Conservation (phyloP, 2,888 invertebrate species). For the Argyresthia albistria region DNA sequence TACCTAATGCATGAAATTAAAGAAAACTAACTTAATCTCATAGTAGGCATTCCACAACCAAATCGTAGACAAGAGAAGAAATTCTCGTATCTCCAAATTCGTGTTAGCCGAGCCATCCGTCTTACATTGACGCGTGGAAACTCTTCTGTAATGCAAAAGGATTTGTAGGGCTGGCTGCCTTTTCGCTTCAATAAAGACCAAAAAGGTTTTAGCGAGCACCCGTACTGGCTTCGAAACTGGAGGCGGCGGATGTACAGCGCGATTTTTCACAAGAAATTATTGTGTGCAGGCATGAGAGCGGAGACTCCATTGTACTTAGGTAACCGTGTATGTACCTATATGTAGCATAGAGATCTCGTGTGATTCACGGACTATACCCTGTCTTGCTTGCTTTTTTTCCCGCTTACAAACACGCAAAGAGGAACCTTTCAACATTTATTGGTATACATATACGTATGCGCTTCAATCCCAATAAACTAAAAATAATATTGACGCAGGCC, state of each 20-base stretch:
- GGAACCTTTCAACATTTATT: too few species aligned
- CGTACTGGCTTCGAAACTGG: slow-evolving; percentile 5
- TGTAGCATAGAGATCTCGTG: too few species aligned
- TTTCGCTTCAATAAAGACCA: slow-evolving; percentile 15
- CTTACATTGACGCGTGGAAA: slow-evolving; percentile 17
- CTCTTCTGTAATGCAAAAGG: slow-evolving; percentile 15
- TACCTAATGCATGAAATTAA: too few species aligned
- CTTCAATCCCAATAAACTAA: too few species aligned
- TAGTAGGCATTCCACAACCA: neutral
- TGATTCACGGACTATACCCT: too few species aligned
- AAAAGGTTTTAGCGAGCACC: slow-evolving; percentile 14
- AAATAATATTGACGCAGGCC: too few species aligned
- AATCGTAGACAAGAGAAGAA: neutral
- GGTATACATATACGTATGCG: too few species aligned
- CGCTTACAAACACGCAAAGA: too few species aligned
- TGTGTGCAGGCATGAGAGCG: neutral
- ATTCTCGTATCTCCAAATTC: neutral
- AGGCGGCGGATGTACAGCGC: neutral
- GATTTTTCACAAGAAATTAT: slow-evolving; percentile 2
- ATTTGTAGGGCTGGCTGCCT: slow-evolving; percentile 16
- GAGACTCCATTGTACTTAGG: neutral
- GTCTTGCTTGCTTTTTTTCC: too few species aligned
- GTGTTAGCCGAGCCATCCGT: neutral
- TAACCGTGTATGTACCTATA: too few species aligned
- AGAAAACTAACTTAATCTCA: too few species aligned